Evolutionary conservation across 1,140 invertebrate genomes (phyloP).

Genomic region (Procambarus clarkii): DNA sequence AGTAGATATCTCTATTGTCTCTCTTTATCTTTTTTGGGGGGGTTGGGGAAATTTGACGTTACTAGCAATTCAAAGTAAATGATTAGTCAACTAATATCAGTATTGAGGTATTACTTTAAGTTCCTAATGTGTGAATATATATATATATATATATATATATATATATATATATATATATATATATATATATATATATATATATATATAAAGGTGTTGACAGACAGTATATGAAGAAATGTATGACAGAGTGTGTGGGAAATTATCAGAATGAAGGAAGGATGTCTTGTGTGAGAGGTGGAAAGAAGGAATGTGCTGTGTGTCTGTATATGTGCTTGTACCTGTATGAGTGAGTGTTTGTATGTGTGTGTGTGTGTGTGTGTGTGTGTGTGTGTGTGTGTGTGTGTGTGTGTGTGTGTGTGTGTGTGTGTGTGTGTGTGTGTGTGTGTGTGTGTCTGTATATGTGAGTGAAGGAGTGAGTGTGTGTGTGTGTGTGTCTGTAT

Average conservation of each 20-base stretch:
- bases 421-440: slow-evolving; percentile 46
- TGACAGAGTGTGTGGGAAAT: background rate
- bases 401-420: slow-evolving; percentile 42
- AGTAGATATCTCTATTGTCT: too few relatives aligned
- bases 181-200: background rate
- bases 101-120: too few relatives aligned
- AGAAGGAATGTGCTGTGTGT: slow-evolving; percentile 1
- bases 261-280: background rate
- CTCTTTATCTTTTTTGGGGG: too few relatives aligned
- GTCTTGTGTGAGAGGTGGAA: background rate
- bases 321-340: slow-evolving; percentile 37
- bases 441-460: slow-evolving; percentile 40
- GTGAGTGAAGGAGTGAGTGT: too few relatives aligned
- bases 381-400: slow-evolving; percentile 49
- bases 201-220: background rate
- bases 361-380: slow-evolving; percentile 48
- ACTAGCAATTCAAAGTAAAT: too few relatives aligned
- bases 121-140: too few relatives aligned
- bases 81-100: too few relatives aligned
- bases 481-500: too few relatives aligned
- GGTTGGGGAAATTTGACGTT: too few relatives aligned
- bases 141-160: too few relatives aligned
- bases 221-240: background rate
- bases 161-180: too few relatives aligned
- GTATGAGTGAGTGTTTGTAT: slow-evolving; percentile 41